A percentile compares a stretch with the other conserved stretches of the same genome.
Evolutionary conservation across 1,140 invertebrate species (phyloP).

Genomic region (Leptopilina boulardi): DNA sequence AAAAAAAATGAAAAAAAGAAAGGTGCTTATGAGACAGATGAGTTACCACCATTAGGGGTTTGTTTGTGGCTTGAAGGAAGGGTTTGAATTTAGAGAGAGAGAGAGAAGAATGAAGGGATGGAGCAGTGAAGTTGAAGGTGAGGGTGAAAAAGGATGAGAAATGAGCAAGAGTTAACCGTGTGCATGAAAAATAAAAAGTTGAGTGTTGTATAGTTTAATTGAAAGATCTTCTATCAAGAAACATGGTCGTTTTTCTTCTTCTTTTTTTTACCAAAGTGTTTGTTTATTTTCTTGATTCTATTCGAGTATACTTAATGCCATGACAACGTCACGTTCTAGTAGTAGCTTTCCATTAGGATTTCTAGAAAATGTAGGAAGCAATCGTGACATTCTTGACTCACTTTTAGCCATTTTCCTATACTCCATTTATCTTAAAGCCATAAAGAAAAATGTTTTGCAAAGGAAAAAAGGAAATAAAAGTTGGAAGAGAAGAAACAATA

Average conservation of each 20-base stretch:
- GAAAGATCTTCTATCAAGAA: constrained; percentile 66
- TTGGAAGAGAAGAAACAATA: background rate
- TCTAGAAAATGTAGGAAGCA: background rate
- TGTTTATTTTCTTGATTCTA: constrained; percentile 39
- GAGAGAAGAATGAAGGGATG: constrained; percentile 18
- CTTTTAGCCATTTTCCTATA: background rate
- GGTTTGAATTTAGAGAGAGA: background rate
- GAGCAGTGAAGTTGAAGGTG: constrained; percentile 28
- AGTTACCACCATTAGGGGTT: constrained; percentile 40
- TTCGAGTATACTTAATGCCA: background rate
- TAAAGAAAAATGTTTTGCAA: background rate
- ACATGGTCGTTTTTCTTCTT: background rate
- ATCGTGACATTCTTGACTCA: constrained; percentile 8
- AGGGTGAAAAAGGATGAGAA: constrained; percentile 42
- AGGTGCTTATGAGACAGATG: constrained; percentile 14
- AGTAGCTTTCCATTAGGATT: background rate
- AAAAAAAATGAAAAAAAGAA: background rate
- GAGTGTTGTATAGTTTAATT: constrained; percentile 61
- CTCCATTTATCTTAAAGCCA: background rate
- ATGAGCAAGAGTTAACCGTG: constrained; percentile 54
- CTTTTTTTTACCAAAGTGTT: background rate
- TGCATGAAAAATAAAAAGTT: constrained; percentile 45
- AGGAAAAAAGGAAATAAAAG: background rate
- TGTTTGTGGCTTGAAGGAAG: constrained; percentile 51
- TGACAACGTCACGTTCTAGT: background rate